A percentile compares a stretch with the other conserved stretches of the same genome.
These are phyloP conservation scores for Diabrotica balteata DNA, from an alignment of 2,888 invertebrate species.

Conservation along the genomic window DNA sequence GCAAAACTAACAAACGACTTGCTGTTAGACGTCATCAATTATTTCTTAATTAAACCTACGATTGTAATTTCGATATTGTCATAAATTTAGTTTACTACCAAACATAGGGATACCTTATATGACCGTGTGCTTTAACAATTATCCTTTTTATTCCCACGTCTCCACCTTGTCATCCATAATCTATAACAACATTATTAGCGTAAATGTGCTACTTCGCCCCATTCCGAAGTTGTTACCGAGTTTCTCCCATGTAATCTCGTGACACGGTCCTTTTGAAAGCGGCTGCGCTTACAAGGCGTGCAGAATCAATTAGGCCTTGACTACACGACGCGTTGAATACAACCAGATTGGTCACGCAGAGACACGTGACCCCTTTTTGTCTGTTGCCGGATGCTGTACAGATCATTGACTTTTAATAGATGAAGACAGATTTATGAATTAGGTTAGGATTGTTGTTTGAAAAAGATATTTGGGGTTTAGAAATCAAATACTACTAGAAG, in stretches of 20 bases:
- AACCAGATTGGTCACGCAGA: conserved; percentile 64
- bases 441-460: conserved; percentile 20
- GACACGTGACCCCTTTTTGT: conserved; percentile 64
- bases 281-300: conserved; percentile 57
- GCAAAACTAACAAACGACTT: no score
- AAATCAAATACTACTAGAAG: not conserved
- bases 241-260: conserved; percentile 59
- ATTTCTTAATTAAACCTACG: no score
- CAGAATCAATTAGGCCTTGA: conserved; percentile 56
- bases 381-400: conserved; percentile 41
- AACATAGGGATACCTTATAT: no score
- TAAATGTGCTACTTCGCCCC: conserved; percentile 16
- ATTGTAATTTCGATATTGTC: no score
- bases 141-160: conserved; percentile 16
- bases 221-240: conserved; percentile 15
- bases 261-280: conserved; percentile 55
- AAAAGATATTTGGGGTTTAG: not conserved
- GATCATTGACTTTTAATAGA: conserved; percentile 46
- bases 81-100: no score
- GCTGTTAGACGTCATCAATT: no score
- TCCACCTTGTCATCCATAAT: conserved; percentile 12
- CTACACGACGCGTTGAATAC: conserved; percentile 47
- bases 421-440: conserved; percentile 30
- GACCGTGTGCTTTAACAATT: not conserved
- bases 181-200: conserved; percentile 32